A percentile compares a stretch with the other conserved stretches of the same genome.
Conservation (phyloP, 2,797 vertebrate species). For the Scolopax rusticola region DNA sequence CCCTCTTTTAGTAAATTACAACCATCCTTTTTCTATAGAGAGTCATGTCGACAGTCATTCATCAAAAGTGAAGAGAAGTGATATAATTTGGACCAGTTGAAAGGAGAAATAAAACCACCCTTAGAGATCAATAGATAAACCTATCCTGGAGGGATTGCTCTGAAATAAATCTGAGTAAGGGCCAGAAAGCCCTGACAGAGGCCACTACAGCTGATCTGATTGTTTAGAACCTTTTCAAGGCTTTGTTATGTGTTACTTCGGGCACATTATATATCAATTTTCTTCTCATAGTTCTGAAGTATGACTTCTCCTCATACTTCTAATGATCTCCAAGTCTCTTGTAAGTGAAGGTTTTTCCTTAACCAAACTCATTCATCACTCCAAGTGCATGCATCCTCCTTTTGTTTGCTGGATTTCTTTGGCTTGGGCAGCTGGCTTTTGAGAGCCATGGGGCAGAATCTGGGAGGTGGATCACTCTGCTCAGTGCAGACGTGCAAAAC, state of each 20-base stretch:
- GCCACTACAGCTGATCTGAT: neutral
- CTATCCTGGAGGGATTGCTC: neutral
- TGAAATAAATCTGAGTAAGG: neutral
- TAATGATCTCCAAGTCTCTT: neutral
- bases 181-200: neutral
- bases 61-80: neutral
- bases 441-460: neutral
- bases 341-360: neutral
- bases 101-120: neutral
- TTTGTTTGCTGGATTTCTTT: neutral
- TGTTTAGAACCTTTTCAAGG: neutral
- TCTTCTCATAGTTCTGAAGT: neutral
- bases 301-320: neutral
- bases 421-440: neutral
- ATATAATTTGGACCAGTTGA: neutral
- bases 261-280: neutral
- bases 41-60: neutral
- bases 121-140: neutral
- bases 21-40: neutral
- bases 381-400: neutral
- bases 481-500: neutral
- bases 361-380: neutral
- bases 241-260: neutral
- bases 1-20: neutral
- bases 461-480: neutral